Conservation (phyloP, 1,140 invertebrate genomes). For the Heliothis subflexa region DNA sequence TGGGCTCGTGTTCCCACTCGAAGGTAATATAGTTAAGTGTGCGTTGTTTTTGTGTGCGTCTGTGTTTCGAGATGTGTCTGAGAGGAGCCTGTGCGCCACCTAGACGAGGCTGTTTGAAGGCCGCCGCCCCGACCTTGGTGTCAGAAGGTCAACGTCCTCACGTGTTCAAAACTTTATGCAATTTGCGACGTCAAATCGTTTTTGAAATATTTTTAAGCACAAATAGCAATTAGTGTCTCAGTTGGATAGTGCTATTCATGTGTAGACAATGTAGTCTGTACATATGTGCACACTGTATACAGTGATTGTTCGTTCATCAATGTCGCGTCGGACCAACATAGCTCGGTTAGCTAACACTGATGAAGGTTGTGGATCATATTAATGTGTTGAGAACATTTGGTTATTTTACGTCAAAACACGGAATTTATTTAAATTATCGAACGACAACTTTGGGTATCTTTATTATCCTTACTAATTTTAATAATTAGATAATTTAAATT, state of each 20-base stretch:
- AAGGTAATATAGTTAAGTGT: constrained; percentile 78
- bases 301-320: constrained; percentile 41
- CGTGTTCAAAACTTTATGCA: constrained; percentile 75
- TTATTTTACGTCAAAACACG: neutral
- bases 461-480: neutral
- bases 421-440: too few relatives aligned
- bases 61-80: constrained; percentile 63
- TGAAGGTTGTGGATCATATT: constrained; percentile 17
- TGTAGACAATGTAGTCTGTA: constrained; percentile 24
- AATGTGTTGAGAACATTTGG: neutral
- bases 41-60: constrained; percentile 66
- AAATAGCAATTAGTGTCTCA: neutral
- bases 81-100: constrained; percentile 69
- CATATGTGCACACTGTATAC: neutral
- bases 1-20: constrained; percentile 74
- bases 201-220: neutral
- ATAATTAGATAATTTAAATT: neutral
- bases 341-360: constrained; percentile 3
- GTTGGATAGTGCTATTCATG: constrained; percentile 6
- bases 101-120: constrained; percentile 84
- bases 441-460: too few relatives aligned
- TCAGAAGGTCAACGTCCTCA: constrained; percentile 80
- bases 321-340: constrained; percentile 31
- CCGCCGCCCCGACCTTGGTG: constrained; percentile 82
- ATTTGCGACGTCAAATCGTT: constrained; percentile 54